phyloP scores from a whole-genome alignment of 1,140 invertebrate species.

The Drosophila ogumai region DNA sequence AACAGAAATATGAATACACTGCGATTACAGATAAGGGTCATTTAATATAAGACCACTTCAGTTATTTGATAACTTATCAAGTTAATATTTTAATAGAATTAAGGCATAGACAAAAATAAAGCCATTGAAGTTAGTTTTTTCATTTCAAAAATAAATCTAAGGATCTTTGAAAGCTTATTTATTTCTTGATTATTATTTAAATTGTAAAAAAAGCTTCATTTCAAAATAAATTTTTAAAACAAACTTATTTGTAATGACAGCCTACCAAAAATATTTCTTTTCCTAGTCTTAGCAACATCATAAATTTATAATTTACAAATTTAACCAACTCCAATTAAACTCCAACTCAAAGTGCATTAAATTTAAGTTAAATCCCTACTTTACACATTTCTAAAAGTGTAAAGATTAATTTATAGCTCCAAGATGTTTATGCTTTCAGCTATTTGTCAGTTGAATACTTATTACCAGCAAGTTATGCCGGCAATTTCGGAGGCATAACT shows the following conservation, averaged over 20 bases:
- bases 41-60: slow-evolving; percentile 3
- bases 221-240: background rate
- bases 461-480: slow-evolving; percentile 35
- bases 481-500: slow-evolving; percentile 40
- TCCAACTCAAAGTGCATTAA: no score
- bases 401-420: background rate
- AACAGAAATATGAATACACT: slow-evolving; percentile 33
- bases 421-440: slow-evolving; percentile 13
- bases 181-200: no score
- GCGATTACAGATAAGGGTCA: slow-evolving; percentile 3
- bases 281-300: background rate
- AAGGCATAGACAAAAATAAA: background rate
- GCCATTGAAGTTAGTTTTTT: background rate
- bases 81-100: background rate
- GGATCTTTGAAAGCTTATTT: background rate
- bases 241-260: background rate
- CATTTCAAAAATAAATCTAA: background rate
- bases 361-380: background rate
- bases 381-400: slow-evolving; percentile 9
- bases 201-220: background rate
- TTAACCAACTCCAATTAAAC: background rate
- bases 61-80: slow-evolving; percentile 1
- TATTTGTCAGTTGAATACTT: slow-evolving; percentile 24
- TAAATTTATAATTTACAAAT: background rate
- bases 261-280: background rate